These are phyloP conservation scores for Pectinophora gossypiella DNA, from an alignment of 1,140 invertebrate species.

Conservation along the genomic window DNA sequence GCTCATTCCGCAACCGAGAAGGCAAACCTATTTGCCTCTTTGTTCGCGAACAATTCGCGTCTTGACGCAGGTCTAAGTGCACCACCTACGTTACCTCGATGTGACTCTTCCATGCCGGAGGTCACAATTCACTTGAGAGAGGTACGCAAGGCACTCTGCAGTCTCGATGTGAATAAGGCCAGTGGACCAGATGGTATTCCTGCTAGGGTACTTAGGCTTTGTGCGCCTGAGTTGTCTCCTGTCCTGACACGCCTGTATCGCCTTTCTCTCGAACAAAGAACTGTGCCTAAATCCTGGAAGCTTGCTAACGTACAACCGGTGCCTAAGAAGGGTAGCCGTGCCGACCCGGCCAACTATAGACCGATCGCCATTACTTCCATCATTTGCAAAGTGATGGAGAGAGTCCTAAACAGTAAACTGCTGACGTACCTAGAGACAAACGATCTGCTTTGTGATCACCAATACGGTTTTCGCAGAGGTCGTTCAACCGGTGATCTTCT, in stretches of 20 bases:
- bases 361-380: too few relatives aligned
- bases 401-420: too few relatives aligned
- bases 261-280: constrained; percentile 1
- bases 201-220: constrained; percentile 1
- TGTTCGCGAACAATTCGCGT: not conserved
- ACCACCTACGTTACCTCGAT: not conserved
- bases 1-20: constrained; percentile 10
- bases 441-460: too few relatives aligned
- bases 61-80: not conserved
- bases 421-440: too few relatives aligned
- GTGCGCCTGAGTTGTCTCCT: constrained; percentile 12
- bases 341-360: too few relatives aligned
- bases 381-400: too few relatives aligned
- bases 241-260: constrained; percentile 8
- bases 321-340: too few relatives aligned
- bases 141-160: constrained; percentile 4
- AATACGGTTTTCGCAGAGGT: too few relatives aligned
- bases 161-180: constrained; percentile 7
- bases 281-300: too few relatives aligned
- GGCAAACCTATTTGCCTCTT: not conserved
- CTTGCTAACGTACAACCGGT: too few relatives aligned
- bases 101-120: not conserved
- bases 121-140: constrained; percentile 8
- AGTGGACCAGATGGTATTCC: constrained; percentile 13
- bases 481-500: too few relatives aligned